These are phyloP conservation scores for Sebastes alutus DNA, from an alignment of 2,797 vertebrate species.

Conservation along the genomic window DNA sequence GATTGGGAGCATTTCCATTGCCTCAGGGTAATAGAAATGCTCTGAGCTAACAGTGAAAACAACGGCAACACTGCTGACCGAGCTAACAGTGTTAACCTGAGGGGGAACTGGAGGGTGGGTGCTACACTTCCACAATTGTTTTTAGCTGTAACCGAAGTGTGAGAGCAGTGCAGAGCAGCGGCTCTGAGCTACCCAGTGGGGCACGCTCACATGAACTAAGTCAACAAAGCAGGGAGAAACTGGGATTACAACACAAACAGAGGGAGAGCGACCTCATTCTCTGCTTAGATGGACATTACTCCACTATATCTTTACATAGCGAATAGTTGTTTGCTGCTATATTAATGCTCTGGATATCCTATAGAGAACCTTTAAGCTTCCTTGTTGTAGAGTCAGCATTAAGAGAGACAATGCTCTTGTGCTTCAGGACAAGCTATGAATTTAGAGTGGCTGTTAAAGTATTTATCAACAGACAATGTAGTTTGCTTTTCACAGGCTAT, in stretches of 20 bases:
- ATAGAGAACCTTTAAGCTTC: not conserved
- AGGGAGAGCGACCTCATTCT: too few species aligned
- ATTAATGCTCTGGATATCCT: not conserved
- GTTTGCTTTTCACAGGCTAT: constrained; percentile 20
- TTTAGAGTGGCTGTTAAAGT: constrained; percentile 42
- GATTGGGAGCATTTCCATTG: not conserved
- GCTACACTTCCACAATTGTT: not conserved
- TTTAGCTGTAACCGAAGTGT: not conserved
- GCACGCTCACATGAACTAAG: not conserved
- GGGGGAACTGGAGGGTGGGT: not conserved
- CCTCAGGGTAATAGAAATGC: too few species aligned
- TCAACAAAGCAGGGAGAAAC: too few species aligned
- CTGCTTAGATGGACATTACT: too few species aligned
- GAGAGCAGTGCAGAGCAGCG: not conserved
- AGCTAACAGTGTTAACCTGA: not conserved
- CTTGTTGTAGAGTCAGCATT: not conserved
- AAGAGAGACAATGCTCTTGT: constrained; percentile 2
- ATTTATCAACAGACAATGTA: constrained; percentile 44
- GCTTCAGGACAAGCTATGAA: constrained; percentile 15
- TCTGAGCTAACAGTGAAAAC: not conserved
- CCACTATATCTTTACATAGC: not conserved
- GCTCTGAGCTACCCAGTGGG: not conserved
- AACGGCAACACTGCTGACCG: not conserved
- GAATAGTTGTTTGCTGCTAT: not conserved
- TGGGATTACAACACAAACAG: too few species aligned